These are phyloP conservation scores for Euborellia annulipes DNA, from an alignment of 1,140 invertebrate species.

Conservation along the genomic window DNA sequence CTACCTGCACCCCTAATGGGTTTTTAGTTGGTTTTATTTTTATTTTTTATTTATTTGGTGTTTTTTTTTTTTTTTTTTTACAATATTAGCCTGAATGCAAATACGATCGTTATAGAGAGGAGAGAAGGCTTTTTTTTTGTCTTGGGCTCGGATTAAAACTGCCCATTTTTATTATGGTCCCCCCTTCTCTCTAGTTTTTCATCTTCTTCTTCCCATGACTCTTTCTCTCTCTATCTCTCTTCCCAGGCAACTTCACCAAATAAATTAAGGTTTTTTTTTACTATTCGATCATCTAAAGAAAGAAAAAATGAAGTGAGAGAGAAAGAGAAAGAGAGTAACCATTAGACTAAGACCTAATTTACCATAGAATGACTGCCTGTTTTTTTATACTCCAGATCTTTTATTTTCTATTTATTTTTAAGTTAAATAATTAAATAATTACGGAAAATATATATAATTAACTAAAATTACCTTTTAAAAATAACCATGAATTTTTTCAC, in stretches of 20 bases:
- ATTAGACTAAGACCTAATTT: conserved; percentile 14
- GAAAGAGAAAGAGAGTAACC: conserved; percentile 10
- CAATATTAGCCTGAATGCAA: not conserved
- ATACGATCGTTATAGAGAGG: not conserved
- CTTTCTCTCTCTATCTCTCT: conserved; percentile 16
- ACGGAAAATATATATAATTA: too few species aligned
- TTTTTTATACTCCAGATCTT: too few species aligned
- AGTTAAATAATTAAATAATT: too few species aligned
- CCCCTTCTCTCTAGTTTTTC: conserved; percentile 5
- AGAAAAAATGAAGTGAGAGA: conserved; percentile 3
- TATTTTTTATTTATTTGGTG: conserved; percentile 26
- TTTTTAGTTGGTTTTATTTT: conserved; percentile 17
- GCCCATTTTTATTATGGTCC: conserved; percentile 7
- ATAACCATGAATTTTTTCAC: too few species aligned
- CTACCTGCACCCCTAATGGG: not conserved
- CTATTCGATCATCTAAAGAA: conserved; percentile 12
- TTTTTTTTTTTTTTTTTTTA: conserved; percentile 24
- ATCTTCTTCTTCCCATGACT: conserved; percentile 7
- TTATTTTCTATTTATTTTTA: too few species aligned
- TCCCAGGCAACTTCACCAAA: conserved; percentile 11
- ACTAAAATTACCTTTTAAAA: too few species aligned
- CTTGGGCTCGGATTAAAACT: conserved; percentile 2
- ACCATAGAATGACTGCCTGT: conserved; percentile 13
- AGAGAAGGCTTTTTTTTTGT: conserved; percentile 9
- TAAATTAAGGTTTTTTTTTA: conserved; percentile 1